Evolutionary conservation across 2,888 invertebrate species (phyloP).

Genomic region (Nyleta sp.): DNA sequence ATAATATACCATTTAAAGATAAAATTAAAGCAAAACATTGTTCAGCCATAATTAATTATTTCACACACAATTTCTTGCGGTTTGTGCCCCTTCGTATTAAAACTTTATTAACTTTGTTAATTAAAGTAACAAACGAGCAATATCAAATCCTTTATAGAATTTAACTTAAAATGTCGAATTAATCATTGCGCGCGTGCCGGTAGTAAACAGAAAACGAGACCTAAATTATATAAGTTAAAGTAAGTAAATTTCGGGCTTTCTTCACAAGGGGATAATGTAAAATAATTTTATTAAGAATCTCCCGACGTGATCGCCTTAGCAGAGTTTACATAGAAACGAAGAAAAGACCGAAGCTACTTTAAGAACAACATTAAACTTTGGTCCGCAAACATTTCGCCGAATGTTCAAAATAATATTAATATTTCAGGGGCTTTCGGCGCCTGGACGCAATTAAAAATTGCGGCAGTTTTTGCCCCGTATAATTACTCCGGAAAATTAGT

Average conservation of each 20-base stretch:
- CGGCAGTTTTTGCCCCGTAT: neutral
- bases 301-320: conserved; percentile 2
- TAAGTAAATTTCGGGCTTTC: conserved; percentile 1
- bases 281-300: conserved; percentile 9
- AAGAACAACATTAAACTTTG: neutral
- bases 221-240: too few species aligned
- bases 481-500: conserved; percentile 35
- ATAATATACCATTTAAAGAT: too few species aligned
- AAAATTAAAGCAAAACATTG: too few species aligned
- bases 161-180: conserved; percentile 8
- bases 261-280: neutral
- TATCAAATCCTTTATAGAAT: conserved; percentile 6
- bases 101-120: conserved; percentile 23
- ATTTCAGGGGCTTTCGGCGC: conserved; percentile 1
- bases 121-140: conserved; percentile 7
- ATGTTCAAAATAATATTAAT: conserved; percentile 29
- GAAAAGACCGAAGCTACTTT: too few species aligned
- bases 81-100: too few species aligned
- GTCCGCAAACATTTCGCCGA: neutral
- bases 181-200: conserved; percentile 5
- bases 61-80: neutral
- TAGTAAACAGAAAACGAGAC: too few species aligned
- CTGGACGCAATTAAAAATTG: conserved; percentile 22
- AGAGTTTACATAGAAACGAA: too few species aligned
- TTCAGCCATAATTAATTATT: neutral